Evolutionary conservation across 2,888 invertebrate species (phyloP).

Genomic region (Cistogaster globosa): DNA sequence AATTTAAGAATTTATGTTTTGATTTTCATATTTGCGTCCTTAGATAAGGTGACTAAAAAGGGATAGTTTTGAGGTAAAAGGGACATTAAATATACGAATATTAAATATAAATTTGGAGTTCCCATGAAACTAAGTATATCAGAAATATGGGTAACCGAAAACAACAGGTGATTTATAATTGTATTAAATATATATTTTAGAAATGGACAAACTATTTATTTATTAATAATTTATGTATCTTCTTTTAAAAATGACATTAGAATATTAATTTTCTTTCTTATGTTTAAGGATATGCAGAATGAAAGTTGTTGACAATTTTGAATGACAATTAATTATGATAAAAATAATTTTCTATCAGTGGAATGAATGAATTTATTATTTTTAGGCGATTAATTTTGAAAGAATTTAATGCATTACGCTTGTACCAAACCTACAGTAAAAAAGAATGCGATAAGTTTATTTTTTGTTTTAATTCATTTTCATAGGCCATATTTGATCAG

Average conservation of each 20-base stretch:
- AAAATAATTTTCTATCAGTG: no score
- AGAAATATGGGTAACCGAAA: constrained; percentile 5
- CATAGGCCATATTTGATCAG: no score
- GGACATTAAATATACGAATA: constrained; percentile 60
- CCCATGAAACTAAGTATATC: constrained; percentile 70
- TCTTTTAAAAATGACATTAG: constrained; percentile 3
- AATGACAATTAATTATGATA: no score
- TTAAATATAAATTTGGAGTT: constrained; percentile 71
- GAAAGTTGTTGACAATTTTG: neutral
- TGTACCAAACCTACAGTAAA: no score
- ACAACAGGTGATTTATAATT: constrained; percentile 42
- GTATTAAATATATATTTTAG: neutral
- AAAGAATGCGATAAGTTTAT: no score
- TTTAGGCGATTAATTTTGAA: neutral
- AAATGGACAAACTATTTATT: neutral
- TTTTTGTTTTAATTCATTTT: no score
- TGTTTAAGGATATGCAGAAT: neutral
- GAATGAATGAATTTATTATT: neutral
- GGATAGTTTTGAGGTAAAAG: constrained; percentile 45
- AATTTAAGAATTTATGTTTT: constrained; percentile 67
- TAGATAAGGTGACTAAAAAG: constrained; percentile 47
- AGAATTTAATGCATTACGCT: neutral
- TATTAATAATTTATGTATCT: neutral
- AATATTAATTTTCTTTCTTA: constrained; percentile 1
- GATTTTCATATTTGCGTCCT: constrained; percentile 64